Evolutionary conservation across 1,140 invertebrate genomes (phyloP).

Genomic region (Diachasmimorpha longicaudata): DNA sequence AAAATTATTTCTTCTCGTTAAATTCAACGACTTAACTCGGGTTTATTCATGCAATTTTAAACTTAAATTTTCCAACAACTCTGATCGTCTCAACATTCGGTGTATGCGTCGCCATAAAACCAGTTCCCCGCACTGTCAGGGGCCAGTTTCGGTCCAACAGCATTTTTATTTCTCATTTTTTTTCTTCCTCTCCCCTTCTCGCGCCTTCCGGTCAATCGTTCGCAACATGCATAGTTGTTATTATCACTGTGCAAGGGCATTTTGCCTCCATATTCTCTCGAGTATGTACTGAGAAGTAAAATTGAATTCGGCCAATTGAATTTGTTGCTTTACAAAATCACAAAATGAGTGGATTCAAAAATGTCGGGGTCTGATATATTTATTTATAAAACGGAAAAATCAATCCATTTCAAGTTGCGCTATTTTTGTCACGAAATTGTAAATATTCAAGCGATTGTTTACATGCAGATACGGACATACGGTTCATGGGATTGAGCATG

Average conservation of each 20-base stretch:
- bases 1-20: too few species aligned
- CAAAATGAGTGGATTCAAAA: too few species aligned
- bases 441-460: neutral
- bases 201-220: constrained; percentile 15
- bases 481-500: neutral
- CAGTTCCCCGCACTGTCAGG: constrained; percentile 17
- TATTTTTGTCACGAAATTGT: neutral
- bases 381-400: too few species aligned
- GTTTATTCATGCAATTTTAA: too few species aligned
- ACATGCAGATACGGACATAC: neutral
- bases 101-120: constrained; percentile 9
- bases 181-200: neutral
- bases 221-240: neutral
- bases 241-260: neutral
- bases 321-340: too few species aligned
- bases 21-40: too few species aligned
- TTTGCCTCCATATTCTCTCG: neutral
- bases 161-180: constrained; percentile 18
- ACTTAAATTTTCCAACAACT: neutral
- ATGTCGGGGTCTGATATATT: too few species aligned
- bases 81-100: neutral
- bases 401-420: too few species aligned
- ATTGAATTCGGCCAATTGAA: neutral
- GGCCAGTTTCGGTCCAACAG: constrained; percentile 20
- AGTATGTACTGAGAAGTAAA: neutral